Base-by-base conservation (phyloP, 1,140 invertebrate genomes). In the Hypothenemus hampei region DNA sequence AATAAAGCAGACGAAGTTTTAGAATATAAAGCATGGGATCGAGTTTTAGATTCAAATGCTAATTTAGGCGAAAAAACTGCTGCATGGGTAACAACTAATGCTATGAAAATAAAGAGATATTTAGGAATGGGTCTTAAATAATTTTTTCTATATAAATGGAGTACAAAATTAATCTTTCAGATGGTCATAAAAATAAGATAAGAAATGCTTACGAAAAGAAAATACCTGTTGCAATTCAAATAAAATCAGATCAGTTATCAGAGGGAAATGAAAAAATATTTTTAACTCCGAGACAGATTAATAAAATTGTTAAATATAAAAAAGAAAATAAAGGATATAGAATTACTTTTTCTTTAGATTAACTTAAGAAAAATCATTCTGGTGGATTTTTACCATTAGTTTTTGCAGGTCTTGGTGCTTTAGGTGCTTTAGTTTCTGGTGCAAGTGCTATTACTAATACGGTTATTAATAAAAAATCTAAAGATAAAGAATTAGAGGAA, bases 81-180 rank as follows among this genome's bases (percentile, higher is more conserved):
- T 24, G 44, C 35, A 19, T 56, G 36, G 19, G 36, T 56, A 20
- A 55, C 44, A 18, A 55, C 52, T 13, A 56, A 50, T 48, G 23
- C 22, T 16, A 55, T 55, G 52, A 55, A 55, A 48, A 15, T 35
- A 13, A 55, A 55, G 45, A 3, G 29, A 55, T 10, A 48, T 36
- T 35, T 55, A 15, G 44, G 44, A 16, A 50, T 50, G 48, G 48
- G 48, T 16, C 48, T 49, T n/a, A 48, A 23, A n/a, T 49, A 55
- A 49, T 11, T 33, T 48, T 8, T 11, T 13, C 10, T 40, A 47
- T 39, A 56, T 39, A 55, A 56, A 49, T 26, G 22, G 24, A 50
- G 21, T 23, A 55, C n/a, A n/a, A n/a, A n/a, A n/a, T n/a, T n/a
- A n/a, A n/a, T n/a, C n/a, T n/a, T n/a, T n/a, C n/a, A n/a, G n/a